Conservation (phyloP, 2,113 vertebrate species). For the Hoplias malabaricus region DNA sequence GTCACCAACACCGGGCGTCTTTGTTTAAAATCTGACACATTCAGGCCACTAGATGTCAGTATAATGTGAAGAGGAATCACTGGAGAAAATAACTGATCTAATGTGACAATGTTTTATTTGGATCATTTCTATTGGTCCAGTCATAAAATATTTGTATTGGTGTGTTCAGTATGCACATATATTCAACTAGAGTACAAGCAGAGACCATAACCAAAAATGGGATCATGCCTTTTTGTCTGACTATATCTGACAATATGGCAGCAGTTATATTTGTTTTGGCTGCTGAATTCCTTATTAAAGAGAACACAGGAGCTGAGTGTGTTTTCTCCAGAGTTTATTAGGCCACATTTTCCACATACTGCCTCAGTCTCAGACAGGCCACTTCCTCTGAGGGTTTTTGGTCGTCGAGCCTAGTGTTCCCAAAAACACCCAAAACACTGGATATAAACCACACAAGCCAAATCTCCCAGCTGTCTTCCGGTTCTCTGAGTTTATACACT, state of each 20-base stretch:
- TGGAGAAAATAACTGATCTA: no score
- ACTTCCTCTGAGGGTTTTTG: constrained; percentile 33
- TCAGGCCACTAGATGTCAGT: no score
- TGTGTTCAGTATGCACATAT: no score
- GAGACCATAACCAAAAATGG: no score
- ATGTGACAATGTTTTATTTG: no score
- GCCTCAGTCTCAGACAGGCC: constrained; percentile 32
- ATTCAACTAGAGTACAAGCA: no score
- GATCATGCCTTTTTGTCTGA: background rate
- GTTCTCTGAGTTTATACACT: background rate
- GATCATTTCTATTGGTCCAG: background rate
- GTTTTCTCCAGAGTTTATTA: constrained; percentile 20
- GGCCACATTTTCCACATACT: constrained; percentile 38
- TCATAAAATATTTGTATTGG: background rate
- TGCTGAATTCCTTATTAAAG: background rate
- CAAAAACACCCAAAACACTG: constrained; percentile 10
- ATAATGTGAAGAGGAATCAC: no score
- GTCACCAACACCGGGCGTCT: no score
- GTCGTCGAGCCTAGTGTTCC: constrained; percentile 1
- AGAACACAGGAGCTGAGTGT: background rate
- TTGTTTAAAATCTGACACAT: no score
- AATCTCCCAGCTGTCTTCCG: background rate
- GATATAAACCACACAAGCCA: background rate
- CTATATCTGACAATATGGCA: no score
- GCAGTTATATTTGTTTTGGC: background rate